phyloP scores from a whole-genome alignment of 2,113 vertebrate species.

The Melanocharis versteri region DNA sequence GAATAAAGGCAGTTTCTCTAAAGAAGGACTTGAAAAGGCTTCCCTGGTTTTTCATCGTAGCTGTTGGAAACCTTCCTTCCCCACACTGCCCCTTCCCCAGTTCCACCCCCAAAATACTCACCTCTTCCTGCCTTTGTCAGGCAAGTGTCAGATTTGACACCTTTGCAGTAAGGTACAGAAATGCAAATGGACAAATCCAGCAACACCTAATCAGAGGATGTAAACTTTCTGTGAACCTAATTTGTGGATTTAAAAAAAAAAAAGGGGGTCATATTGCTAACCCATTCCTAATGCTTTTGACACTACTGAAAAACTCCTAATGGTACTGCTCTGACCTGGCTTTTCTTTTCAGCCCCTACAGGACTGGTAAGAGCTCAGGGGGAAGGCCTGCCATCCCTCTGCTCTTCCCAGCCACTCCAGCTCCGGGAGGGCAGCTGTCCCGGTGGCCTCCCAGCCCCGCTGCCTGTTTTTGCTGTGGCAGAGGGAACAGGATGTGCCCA shows the following conservation, averaged over 20 bases:
- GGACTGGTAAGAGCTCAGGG: neutral
- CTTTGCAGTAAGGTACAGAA: conserved; percentile 53
- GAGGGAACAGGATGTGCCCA: accelerated
- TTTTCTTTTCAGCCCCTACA: neutral
- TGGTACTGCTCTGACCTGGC: neutral
- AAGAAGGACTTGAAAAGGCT: conserved; percentile 33
- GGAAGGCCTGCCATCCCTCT: neutral
- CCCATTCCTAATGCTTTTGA: neutral
- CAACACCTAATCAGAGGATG: conserved; percentile 44
- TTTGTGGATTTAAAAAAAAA: conserved; percentile 45
- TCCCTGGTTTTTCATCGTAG: neutral
- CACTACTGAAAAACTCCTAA: neutral
- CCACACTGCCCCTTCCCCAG: neutral
- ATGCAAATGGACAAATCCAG: conserved; percentile 47
- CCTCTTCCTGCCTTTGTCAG: conserved; percentile 51
- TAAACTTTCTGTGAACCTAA: conserved; percentile 49
- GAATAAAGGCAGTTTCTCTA: conserved; percentile 37
- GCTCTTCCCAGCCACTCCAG: neutral
- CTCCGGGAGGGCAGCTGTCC: neutral
- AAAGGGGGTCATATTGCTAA: neutral
- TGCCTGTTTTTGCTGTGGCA: neutral
- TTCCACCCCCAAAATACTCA: neutral
- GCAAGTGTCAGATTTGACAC: conserved; percentile 49
- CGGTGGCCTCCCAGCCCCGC: neutral
- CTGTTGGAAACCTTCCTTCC: conserved; percentile 25